Conservation (phyloP, 1,140 invertebrate genomes). For the Berghia stephanieae region DNA sequence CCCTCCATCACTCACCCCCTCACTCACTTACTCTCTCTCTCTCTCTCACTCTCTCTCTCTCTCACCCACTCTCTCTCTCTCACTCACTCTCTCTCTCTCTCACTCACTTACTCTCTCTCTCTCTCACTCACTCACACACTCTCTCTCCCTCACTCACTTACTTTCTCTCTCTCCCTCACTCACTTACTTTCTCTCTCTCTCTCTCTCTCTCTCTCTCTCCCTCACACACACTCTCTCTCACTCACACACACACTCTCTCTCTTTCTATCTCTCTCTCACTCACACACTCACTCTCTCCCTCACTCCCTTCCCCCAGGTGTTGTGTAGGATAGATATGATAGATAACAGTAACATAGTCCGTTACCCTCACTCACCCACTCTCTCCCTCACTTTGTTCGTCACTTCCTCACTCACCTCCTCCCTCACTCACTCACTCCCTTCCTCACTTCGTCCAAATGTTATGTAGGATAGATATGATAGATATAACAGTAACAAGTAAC, state of each 20-base stretch:
- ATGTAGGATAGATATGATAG: too few relatives aligned
- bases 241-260: neutral
- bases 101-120: too few relatives aligned
- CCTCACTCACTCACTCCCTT: neutral
- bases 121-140: neutral
- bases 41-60: constrained; percentile 1
- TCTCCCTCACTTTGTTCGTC: neutral
- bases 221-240: neutral
- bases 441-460: neutral
- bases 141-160: too few relatives aligned
- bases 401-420: neutral
- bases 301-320: neutral
- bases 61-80: constrained; percentile 2
- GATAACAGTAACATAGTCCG: neutral
- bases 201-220: too few relatives aligned
- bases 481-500: too few relatives aligned
- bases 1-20: constrained; percentile 3
- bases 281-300: neutral
- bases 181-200: too few relatives aligned
- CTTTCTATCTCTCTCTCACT: neutral
- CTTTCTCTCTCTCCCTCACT: too few relatives aligned
- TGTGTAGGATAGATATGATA: neutral
- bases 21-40: constrained; percentile 12
- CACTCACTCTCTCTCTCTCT: neutral
- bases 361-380: neutral